Conservation (phyloP, 2,113 vertebrate genomes). For the Podarcis cretensis region DNA sequence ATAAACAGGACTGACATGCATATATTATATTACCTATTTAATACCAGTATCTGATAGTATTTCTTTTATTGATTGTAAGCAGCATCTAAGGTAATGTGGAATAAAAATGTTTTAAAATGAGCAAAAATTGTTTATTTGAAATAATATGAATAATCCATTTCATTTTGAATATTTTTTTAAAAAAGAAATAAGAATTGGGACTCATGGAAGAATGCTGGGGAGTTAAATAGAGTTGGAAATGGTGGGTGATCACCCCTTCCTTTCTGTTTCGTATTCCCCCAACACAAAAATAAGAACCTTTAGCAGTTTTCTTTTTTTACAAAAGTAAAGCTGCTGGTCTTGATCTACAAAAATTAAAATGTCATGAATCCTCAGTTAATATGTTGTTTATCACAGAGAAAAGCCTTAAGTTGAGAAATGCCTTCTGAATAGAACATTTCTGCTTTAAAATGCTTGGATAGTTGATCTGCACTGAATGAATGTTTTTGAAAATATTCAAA, state of each 20-base stretch:
- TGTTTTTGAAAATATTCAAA: constrained; percentile 12
- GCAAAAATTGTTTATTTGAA: neutral
- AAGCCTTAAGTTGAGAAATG: neutral
- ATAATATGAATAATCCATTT: neutral
- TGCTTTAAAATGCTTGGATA: neutral
- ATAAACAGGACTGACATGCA: neutral
- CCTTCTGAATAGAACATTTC: neutral
- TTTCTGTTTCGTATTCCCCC: neutral
- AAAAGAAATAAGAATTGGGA: neutral
- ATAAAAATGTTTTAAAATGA: neutral
- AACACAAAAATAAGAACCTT: neutral
- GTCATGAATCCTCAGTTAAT: neutral
- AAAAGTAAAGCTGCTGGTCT: neutral
- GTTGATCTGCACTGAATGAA: neutral
- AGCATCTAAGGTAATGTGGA: neutral
- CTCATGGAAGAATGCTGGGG: neutral
- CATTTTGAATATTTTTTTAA: neutral
- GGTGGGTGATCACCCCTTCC: neutral
- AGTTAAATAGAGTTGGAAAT: neutral
- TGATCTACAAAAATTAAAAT: neutral
- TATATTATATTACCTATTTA: neutral
- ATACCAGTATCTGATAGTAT: neutral
- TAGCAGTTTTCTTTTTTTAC: neutral
- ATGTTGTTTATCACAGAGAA: neutral
- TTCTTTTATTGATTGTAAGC: neutral